Evolutionary conservation across 2,888 invertebrate genomes (phyloP).

Genomic region (Drosophila colorata): DNA sequence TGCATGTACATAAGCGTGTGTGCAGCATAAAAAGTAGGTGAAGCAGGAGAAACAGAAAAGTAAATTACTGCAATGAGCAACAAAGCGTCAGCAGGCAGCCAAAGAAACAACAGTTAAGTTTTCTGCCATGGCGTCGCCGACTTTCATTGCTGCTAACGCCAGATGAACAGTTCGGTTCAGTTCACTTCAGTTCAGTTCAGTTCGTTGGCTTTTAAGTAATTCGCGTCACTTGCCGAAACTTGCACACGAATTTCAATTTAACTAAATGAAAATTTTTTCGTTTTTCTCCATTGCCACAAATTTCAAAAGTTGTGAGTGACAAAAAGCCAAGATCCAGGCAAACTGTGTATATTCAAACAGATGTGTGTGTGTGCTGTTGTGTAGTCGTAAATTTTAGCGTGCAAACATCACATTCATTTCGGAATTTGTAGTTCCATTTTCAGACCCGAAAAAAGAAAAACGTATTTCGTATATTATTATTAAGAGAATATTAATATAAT

Average conservation of each 20-base stretch:
- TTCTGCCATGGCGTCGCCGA: constrained; percentile 49
- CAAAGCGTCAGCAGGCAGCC: constrained; percentile 36
- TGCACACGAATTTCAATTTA: constrained; percentile 36
- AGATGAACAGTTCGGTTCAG: constrained; percentile 48
- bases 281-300: constrained; percentile 26
- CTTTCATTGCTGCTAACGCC: constrained; percentile 57
- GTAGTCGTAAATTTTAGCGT: constrained; percentile 56
- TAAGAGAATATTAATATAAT: constrained; percentile 25
- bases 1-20: constrained; percentile 34
- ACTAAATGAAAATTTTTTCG: constrained; percentile 24
- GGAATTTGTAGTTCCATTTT: constrained; percentile 47
- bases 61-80: constrained; percentile 73
- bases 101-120: constrained; percentile 69
- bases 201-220: constrained; percentile 60
- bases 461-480: constrained; percentile 48
- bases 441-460: constrained; percentile 38
- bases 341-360: constrained; percentile 58
- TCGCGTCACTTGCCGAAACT: constrained; percentile 36
- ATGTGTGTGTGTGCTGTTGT: constrained; percentile 45
- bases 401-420: constrained; percentile 53
- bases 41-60: constrained; percentile 50
- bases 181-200: constrained; percentile 38
- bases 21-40: constrained; percentile 71
- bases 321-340: constrained; percentile 50
- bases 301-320: constrained; percentile 21